phyloP scores from a whole-genome alignment of 2,113 vertebrate species.

The Oreochromis aureus region DNA sequence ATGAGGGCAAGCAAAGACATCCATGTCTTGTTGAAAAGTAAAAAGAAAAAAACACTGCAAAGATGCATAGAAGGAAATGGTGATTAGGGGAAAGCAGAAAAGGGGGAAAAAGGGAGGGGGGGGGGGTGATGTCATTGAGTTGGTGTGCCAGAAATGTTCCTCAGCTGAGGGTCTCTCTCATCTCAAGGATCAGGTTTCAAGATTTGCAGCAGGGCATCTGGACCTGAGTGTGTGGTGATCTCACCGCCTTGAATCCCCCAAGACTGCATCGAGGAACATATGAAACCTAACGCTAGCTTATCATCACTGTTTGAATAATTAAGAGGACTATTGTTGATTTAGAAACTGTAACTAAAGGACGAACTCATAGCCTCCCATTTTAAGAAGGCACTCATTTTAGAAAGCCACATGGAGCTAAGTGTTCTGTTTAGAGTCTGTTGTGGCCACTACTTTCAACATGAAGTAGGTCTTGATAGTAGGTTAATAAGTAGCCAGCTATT shows the following conservation, averaged over 20 bases:
- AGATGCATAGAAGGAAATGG: neutral
- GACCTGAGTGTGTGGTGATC: slow-evolving; percentile 32
- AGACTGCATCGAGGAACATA: slow-evolving; percentile 24
- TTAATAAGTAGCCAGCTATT: neutral
- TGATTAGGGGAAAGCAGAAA: neutral
- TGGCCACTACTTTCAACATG: neutral
- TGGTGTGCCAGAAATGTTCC: slow-evolving; percentile 44
- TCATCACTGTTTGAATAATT: slow-evolving; percentile 48
- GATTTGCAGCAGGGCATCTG: slow-evolving; percentile 28
- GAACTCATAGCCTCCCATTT: neutral
- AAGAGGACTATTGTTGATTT: neutral
- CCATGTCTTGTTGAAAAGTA: neutral
- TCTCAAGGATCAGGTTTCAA: slow-evolving; percentile 55
- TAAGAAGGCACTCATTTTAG: neutral
- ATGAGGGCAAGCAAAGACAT: neutral
- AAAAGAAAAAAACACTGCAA: neutral
- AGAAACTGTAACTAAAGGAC: slow-evolving; percentile 11
- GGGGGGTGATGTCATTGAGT: slow-evolving; percentile 51
- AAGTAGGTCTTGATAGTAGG: neutral
- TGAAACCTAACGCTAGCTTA: slow-evolving; percentile 31
- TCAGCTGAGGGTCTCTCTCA: slow-evolving; percentile 46
- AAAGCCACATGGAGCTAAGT: neutral
- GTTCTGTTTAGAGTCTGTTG: neutral
- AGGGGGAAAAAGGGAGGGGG: neutral
- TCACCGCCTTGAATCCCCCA: slow-evolving; percentile 30